phyloP scores from a whole-genome alignment of 2,113 vertebrate genomes.

The Laticauda laticaudata region DNA sequence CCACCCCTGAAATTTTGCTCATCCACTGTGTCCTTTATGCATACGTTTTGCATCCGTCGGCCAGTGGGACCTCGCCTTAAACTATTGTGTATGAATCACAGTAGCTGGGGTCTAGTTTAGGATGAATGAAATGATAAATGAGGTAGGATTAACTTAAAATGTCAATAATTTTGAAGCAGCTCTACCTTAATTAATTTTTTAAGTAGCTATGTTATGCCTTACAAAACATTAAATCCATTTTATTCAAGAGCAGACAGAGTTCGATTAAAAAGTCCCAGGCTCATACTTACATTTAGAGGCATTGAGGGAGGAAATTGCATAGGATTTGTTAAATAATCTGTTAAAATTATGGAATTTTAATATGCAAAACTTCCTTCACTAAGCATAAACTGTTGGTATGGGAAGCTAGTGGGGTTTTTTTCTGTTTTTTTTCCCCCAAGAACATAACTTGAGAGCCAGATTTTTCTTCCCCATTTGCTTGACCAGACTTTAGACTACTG shows the following conservation, averaged over 20 bases:
- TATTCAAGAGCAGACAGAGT: neutral
- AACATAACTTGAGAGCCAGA: neutral
- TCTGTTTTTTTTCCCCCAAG: neutral
- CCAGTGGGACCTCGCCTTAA: neutral
- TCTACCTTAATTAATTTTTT: neutral
- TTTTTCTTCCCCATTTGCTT: neutral
- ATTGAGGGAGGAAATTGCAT: neutral
- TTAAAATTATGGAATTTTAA: neutral
- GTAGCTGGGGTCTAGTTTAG: neutral
- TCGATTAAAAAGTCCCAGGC: neutral
- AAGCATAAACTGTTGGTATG: neutral
- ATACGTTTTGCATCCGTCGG: too few species aligned
- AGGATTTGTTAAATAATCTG: neutral
- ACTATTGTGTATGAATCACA: neutral
- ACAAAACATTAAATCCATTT: neutral
- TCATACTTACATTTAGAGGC: neutral
- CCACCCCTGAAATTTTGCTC: too few species aligned
- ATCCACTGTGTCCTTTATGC: too few species aligned
- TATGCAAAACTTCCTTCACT: neutral
- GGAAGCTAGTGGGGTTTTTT: neutral
- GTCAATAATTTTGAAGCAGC: neutral
- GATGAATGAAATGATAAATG: neutral
- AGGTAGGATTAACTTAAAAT: neutral
- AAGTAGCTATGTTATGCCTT: neutral
- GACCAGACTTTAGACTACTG: neutral